These are phyloP conservation scores for Phenacoccus solenopsis DNA, from an alignment of 1,140 invertebrate species.

Conservation along the genomic window DNA sequence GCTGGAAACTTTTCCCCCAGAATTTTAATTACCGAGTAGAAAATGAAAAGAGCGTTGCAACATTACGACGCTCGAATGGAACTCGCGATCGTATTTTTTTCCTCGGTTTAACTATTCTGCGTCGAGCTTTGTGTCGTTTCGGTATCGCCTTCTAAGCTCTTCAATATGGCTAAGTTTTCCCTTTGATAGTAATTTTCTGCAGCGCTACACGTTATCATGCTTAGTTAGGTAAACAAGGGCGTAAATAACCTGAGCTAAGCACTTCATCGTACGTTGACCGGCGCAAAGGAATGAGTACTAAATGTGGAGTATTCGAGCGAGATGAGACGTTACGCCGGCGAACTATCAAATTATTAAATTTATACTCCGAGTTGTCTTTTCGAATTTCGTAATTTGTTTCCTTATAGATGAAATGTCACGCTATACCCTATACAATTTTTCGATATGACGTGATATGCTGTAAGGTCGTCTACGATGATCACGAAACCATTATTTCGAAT, in stretches of 20 bases:
- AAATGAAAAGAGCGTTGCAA: neutral
- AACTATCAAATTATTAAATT: too few relatives aligned
- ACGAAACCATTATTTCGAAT: neutral
- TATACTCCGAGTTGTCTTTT: too few relatives aligned
- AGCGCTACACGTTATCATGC: neutral
- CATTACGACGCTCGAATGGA: neutral
- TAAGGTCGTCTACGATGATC: neutral
- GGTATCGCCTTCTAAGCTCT: neutral
- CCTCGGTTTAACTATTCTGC: neutral
- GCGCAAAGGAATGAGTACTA: too few relatives aligned
- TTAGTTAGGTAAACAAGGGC: neutral
- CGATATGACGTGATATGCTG: neutral
- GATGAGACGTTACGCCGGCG: too few relatives aligned
- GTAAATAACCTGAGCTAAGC: neutral
- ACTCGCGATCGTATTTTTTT: neutral
- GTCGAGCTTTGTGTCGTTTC: neutral
- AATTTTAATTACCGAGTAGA: too few relatives aligned
- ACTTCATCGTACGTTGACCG: neutral
- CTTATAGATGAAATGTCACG: too few relatives aligned
- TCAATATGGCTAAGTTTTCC: neutral
- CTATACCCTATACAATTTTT: too few relatives aligned
- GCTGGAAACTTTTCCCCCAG: too few relatives aligned
- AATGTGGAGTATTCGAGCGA: too few relatives aligned
- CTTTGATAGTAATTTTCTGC: neutral
- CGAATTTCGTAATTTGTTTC: too few relatives aligned